A percentile compares a stretch with the other conserved stretches of the same genome.
Evolutionary conservation across 2,113 vertebrate species (phyloP).

Genomic region (Gracilinanus agilis): DNA sequence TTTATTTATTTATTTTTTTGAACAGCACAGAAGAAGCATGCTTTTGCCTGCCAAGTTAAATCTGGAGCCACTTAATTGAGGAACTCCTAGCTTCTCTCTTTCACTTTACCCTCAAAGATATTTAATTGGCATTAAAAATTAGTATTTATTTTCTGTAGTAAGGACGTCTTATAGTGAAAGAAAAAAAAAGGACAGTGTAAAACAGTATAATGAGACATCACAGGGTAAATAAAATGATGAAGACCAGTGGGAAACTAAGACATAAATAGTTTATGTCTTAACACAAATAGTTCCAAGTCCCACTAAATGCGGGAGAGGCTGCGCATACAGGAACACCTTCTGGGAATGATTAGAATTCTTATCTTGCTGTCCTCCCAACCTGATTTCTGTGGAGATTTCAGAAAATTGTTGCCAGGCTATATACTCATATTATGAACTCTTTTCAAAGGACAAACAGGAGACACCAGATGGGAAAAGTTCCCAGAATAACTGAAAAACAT

Average conservation of each 20-base stretch:
- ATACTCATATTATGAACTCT: background rate
- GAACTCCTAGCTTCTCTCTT: background rate
- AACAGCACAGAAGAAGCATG: background rate
- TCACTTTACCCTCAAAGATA: background rate
- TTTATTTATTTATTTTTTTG: background rate
- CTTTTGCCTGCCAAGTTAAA: background rate
- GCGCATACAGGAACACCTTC: background rate
- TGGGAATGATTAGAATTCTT: too few species aligned
- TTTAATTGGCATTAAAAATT: background rate
- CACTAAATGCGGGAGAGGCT: too few species aligned
- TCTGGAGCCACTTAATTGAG: background rate
- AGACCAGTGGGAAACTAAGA: background rate
- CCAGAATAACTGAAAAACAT: background rate
- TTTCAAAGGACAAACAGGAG: background rate
- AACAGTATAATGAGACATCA: background rate
- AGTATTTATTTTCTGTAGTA: background rate
- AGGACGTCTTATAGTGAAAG: rapidly evolving
- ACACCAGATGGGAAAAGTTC: background rate
- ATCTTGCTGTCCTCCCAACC: background rate
- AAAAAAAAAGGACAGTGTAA: background rate
- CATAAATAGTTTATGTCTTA: too few species aligned
- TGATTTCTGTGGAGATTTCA: background rate
- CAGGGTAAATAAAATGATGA: background rate
- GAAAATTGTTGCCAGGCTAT: background rate
- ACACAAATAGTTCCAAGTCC: background rate